phyloP scores from a whole-genome alignment of 2,888 invertebrate genomes.

The Amphipoea lucens region DNA sequence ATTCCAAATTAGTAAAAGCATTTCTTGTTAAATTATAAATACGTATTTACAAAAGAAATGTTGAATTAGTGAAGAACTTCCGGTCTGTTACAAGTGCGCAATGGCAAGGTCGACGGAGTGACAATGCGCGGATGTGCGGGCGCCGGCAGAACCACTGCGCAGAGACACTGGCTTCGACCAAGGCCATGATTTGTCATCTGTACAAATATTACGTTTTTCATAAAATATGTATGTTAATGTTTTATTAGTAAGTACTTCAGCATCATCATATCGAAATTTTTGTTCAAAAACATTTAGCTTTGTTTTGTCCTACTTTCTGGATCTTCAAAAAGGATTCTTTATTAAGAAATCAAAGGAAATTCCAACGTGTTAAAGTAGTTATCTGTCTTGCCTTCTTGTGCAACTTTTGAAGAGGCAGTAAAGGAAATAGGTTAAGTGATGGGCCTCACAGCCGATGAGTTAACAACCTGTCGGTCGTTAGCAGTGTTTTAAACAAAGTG shows the following conservation, averaged over 20 bases:
- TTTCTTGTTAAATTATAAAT: slow-evolving; percentile 30
- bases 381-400: slow-evolving; percentile 11
- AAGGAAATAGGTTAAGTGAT: slow-evolving; percentile 55
- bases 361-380: slow-evolving; percentile 22
- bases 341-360: slow-evolving; percentile 30
- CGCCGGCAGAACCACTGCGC: slow-evolving; percentile 20
- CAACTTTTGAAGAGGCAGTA: slow-evolving; percentile 41
- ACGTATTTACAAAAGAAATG: slow-evolving; percentile 30
- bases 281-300: neutral
- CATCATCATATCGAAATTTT: neutral
- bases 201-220: slow-evolving; percentile 46
- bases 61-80: slow-evolving; percentile 37
- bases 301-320: neutral
- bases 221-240: slow-evolving; percentile 20
- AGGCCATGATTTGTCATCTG: slow-evolving; percentile 58
- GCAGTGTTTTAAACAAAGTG: slow-evolving; percentile 27
- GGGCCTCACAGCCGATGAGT: slow-evolving; percentile 35
- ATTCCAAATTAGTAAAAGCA: neutral
- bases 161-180: slow-evolving; percentile 38
- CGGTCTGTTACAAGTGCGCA: slow-evolving; percentile 52
- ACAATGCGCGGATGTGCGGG: slow-evolving; percentile 52
- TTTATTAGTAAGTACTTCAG: slow-evolving; percentile 7
- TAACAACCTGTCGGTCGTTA: slow-evolving; percentile 45
- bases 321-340: slow-evolving; percentile 6
- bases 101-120: slow-evolving; percentile 50